phyloP scores from a whole-genome alignment of 2,113 vertebrate species.

The Antigone vipio region DNA sequence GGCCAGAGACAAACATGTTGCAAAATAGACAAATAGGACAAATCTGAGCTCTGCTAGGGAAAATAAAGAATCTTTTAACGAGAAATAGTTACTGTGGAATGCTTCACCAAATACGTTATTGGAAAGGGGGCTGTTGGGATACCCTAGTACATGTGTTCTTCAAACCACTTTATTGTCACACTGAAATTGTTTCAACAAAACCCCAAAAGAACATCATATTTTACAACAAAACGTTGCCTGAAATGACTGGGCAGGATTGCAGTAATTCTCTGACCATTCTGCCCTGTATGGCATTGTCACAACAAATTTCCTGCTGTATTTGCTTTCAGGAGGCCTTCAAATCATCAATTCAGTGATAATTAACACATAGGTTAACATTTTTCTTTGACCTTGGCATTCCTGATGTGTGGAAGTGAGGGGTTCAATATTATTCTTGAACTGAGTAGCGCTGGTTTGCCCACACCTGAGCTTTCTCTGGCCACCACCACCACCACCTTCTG shows the following conservation, averaged over 20 bases:
- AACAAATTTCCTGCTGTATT: background rate
- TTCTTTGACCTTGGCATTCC: background rate
- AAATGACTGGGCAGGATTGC: background rate
- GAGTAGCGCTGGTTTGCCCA: background rate
- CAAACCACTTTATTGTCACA: background rate
- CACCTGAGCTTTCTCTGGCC: background rate
- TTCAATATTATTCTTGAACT: background rate
- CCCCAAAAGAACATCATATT: accelerated
- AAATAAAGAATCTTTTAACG: background rate
- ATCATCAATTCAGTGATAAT: background rate
- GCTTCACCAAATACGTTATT: background rate
- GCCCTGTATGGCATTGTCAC: background rate
- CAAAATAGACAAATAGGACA: background rate
- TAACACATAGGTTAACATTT: background rate
- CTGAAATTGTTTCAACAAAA: background rate
- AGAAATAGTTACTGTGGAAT: background rate
- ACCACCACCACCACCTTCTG: background rate
- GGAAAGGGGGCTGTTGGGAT: background rate
- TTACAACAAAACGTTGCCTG: background rate
- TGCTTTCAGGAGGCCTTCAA: background rate
- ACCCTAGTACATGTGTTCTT: background rate
- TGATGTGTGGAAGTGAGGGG: background rate
- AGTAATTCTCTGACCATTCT: background rate
- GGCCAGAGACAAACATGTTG: background rate
- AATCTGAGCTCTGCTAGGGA: background rate